Conservation (phyloP, 2,888 invertebrate genomes). For the Portevinia maculata region DNA sequence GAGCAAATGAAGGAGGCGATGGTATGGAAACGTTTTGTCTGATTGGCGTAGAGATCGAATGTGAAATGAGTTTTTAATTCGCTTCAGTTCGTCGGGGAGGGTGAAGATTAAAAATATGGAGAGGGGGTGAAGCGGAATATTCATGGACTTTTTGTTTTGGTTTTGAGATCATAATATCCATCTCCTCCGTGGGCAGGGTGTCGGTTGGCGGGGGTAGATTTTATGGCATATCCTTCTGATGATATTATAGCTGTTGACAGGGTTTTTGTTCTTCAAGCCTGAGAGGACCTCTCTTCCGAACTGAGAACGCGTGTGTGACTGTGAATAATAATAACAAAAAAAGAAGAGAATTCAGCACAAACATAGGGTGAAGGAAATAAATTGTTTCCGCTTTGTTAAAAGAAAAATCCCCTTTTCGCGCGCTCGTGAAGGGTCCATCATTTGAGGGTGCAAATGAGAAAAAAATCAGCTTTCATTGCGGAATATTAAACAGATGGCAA, state of each 20-base stretch:
- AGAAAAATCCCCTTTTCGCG: constrained; percentile 24
- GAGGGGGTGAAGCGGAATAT: constrained; percentile 5
- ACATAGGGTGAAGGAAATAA: constrained; percentile 45
- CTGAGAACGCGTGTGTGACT: constrained; percentile 35
- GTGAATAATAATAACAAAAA: constrained; percentile 9
- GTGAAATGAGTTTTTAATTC: constrained; percentile 72
- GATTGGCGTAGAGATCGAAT: constrained; percentile 32
- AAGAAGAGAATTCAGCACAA: constrained; percentile 21
- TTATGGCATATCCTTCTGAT: constrained; percentile 12
- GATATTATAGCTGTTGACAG: constrained; percentile 29
- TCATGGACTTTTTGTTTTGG: constrained; percentile 57
- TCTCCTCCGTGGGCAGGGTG: not conserved
- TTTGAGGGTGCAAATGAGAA: constrained; percentile 27
- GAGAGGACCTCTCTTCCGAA: not conserved
- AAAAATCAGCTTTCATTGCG: constrained; percentile 19
- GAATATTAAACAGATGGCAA: constrained; percentile 65
- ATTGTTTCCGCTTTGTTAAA: constrained; percentile 53
- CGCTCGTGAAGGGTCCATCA: constrained; percentile 3
- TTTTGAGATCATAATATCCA: constrained; percentile 41
- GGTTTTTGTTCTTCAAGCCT: constrained; percentile 6
- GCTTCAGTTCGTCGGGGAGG: constrained; percentile 62
- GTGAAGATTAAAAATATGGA: constrained; percentile 54
- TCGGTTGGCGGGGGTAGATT: not conserved
- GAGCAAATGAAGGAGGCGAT: constrained; percentile 26
- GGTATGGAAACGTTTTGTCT: constrained; percentile 32